A percentile compares a stretch with the other conserved stretches of the same genome.
Evolutionary conservation across 2,113 vertebrate genomes (phyloP).

Genomic region (Asarcornis scutulata): DNA sequence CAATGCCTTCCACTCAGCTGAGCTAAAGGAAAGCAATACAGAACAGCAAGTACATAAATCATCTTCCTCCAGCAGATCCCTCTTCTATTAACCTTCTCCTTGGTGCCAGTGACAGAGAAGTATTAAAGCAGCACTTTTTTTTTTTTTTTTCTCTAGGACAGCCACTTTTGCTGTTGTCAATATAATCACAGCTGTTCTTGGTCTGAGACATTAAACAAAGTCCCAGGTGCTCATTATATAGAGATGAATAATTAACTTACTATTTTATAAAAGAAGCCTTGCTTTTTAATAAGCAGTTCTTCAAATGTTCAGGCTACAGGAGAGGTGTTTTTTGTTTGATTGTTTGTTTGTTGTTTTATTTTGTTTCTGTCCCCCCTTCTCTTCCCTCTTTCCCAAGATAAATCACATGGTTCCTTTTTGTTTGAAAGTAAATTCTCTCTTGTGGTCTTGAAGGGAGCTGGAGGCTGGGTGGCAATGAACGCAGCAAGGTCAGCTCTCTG

Average conservation of each 20-base stretch:
- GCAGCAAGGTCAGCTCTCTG: no score
- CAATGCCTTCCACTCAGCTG: background rate
- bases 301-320: background rate
- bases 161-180: rapidly evolving
- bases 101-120: no score
- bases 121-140: rapidly evolving
- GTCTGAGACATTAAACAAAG: background rate
- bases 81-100: background rate
- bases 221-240: background rate
- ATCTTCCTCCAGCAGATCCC: background rate
- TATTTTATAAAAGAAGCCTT: background rate
- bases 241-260: background rate
- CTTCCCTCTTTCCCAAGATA: no score
- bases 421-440: background rate
- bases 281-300: background rate
- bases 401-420: background rate
- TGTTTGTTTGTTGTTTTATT: no score
- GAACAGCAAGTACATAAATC: background rate
- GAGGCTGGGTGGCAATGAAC: no score
- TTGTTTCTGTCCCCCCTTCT: no score
- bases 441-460: background rate
- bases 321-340: no score
- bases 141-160: background rate
- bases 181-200: background rate
- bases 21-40: background rate